Base-by-base conservation (phyloP, 2,888 invertebrate genomes). In the Criorhina ranunculi region DNA sequence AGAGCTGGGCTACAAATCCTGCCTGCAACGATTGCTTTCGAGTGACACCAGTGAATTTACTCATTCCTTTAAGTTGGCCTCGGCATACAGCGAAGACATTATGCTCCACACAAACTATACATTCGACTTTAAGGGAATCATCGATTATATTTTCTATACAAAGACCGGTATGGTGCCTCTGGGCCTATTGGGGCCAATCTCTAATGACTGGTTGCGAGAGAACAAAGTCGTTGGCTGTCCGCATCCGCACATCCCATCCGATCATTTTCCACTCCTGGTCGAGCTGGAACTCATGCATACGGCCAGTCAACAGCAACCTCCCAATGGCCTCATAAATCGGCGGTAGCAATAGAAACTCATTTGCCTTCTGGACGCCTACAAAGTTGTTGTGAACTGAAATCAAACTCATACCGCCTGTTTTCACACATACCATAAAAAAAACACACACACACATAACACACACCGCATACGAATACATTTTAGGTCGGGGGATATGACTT, bases 91-190 rank as follows among this genome's bases (percentile, higher is more conserved):
- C 91, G 96, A 97, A 91, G 96, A 97, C 90, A 96, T 98, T 89
- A 98, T 99, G 97, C 98, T 98, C 86, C 98, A 97, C 92, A 99
- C 99, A 87, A 99, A 99, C 93, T 99, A 98, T 92, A 99, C 99
- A 90, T 98, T 98, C 93, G 99, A 99, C 92, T 99, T 99, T 93
- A 98, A 99, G 93, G 99, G 99, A 88, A 98, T 99, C 91, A 99
- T 99, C 91, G 99, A 99, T 93, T 99, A 99, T 94, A 98, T 99
- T 92, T 99, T 99, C 94, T 98, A 97, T 92, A 97, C 98, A 87
- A 97, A 97, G 91, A 96, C 97, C 91, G 96, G 97, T 90, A 97
- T 99, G 96, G 96, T 96, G 89, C 97, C 98, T 29, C 93, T 99
- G 80, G 99, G 99, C 75, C 94, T 99, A 70, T 93, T 99, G 69